These are phyloP conservation scores for Pangasianodon gigas DNA, from an alignment of 2,113 vertebrate genomes.

Conservation along the genomic window DNA sequence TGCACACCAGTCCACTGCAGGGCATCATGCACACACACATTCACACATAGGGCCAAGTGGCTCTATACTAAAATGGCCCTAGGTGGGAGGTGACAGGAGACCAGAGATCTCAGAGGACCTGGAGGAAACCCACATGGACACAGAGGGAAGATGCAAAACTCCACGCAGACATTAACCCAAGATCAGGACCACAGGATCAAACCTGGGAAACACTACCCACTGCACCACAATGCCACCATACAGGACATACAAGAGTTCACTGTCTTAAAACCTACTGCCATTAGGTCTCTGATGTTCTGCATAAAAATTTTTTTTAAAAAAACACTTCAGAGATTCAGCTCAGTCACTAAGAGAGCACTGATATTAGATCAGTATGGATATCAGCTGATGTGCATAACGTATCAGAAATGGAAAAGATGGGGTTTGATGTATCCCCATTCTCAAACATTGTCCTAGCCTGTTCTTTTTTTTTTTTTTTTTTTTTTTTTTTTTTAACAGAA, in stretches of 20 bases:
- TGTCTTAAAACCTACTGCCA: neutral
- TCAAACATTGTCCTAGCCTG: neutral
- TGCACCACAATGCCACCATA: neutral
- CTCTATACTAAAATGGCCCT: neutral
- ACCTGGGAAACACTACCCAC: neutral
- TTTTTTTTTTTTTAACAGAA: neutral
- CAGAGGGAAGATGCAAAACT: neutral
- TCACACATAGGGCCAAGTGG: neutral
- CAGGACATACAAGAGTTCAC: neutral
- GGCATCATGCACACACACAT: neutral
- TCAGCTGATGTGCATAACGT: neutral
- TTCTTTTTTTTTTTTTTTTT: neutral
- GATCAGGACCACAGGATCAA: neutral
- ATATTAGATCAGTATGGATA: neutral
- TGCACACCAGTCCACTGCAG: neutral
- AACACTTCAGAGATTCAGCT: neutral
- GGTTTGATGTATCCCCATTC: neutral
- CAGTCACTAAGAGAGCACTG: neutral
- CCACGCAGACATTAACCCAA: neutral
- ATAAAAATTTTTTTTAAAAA: neutral
- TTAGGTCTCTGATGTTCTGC: neutral
- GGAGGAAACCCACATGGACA: neutral
- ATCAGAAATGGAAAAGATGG: neutral
- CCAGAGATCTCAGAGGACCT: neutral
- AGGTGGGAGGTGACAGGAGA: neutral